phyloP scores from a whole-genome alignment of 2,888 invertebrate genomes.

The Tinea pellionella region DNA sequence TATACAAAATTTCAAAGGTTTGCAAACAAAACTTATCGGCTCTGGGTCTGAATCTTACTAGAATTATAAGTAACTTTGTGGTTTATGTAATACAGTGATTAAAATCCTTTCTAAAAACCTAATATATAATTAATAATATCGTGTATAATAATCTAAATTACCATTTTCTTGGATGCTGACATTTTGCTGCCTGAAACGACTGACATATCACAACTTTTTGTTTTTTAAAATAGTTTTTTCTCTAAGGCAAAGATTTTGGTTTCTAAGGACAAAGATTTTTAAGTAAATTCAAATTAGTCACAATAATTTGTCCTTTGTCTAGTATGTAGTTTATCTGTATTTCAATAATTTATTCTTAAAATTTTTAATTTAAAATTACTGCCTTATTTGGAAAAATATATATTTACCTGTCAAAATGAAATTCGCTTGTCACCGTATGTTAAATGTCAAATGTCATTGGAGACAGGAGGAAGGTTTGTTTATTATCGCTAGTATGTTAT shows the following conservation, averaged over 20 bases:
- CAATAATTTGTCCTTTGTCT: too few species aligned
- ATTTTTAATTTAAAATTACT: background rate
- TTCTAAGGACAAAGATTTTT: too few species aligned
- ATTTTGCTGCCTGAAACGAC: conserved; percentile 41
- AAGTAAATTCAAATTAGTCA: too few species aligned
- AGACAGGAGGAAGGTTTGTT: background rate
- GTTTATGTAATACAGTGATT: background rate
- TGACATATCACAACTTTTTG: conserved; percentile 27
- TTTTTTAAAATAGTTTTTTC: background rate
- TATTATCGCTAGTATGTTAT: background rate
- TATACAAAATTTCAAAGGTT: conserved; percentile 1
- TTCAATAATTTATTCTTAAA: too few species aligned
- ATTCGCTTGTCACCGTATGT: background rate
- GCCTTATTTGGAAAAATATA: background rate
- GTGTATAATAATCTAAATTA: conserved; percentile 23
- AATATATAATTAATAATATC: background rate
- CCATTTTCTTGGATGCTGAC: conserved; percentile 61
- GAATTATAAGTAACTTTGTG: background rate
- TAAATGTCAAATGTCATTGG: background rate
- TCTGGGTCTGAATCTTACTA: background rate
- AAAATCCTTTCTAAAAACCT: background rate
- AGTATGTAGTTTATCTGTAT: too few species aligned
- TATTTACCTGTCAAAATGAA: background rate
- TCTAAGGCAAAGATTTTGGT: background rate
- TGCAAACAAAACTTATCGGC: background rate